Base-by-base conservation (phyloP, 2,797 vertebrate genomes). In the Lates japonicus region DNA sequence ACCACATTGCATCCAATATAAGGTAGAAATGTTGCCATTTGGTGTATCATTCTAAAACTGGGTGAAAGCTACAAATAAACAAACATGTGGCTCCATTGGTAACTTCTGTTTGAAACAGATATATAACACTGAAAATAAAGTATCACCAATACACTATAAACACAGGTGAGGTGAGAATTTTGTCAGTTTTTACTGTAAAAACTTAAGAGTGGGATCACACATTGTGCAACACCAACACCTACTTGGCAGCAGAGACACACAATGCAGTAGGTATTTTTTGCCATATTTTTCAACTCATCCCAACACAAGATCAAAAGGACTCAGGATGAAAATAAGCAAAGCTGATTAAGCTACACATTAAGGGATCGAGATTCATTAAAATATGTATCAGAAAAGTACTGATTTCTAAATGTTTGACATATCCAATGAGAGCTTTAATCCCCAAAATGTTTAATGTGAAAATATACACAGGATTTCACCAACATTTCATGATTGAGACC, bases 291-390 rank as follows among this genome's bases (percentile, higher is more conserved):
- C 48, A 66, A 51, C 39, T 60, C 25, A 1, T 48, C 5, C 9
- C 8, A 63, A 31, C 16, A 68, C 14, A 7, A 37, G 5, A 59
- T 42, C 33, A 57, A 64, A 52, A 29, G 31, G 60, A 9, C 48
- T 63, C 9, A 44, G 8, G 35, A 33, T 46, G 19, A 22, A 44
- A 74, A 54, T 33, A 37, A 25, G 35, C 20, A 66, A 52, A 52
- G 29, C 7, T 63, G 12, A 48, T 46, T 33, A 48, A 65, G 5
- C 29, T 19, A 7, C 12, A 29, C 7, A 51, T 49, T 62, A 25
- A 58, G 4, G 5, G 1, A 57, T 14, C 25, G 14, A 51, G 29
- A 74, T 59, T 78, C 6, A 73, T 68, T 63, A 5, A 74, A 80
- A 39, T 29, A 19, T 35, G 58, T 11, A 46, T 2, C 35, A 17